A percentile compares a stretch with the other conserved stretches of the same genome.
Evolutionary conservation across 2,797 vertebrate species (phyloP).

Genomic region (Pampus argenteus): DNA sequence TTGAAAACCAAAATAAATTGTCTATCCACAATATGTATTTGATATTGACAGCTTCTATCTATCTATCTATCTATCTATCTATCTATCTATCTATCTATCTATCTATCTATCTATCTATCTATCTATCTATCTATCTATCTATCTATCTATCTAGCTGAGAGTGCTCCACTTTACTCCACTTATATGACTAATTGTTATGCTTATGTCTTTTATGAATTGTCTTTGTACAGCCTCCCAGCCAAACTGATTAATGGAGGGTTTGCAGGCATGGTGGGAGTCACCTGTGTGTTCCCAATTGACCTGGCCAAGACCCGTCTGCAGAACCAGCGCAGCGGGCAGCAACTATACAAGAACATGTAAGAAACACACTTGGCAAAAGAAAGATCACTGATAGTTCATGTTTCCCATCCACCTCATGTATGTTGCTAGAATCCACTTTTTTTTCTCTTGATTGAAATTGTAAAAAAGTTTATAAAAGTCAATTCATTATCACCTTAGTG

Average conservation of each 20-base stretch:
- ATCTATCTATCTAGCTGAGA: too few relatives aligned
- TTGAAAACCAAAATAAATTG: not conserved
- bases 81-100: too few relatives aligned
- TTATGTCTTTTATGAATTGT: conserved; percentile 13
- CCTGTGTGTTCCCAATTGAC: conserved; percentile 91
- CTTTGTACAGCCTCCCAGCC: conserved; percentile 84
- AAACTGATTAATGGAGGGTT: conserved; percentile 91
- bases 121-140: too few relatives aligned
- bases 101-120: too few relatives aligned
- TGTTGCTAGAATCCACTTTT: not conserved
- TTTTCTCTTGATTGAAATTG: not conserved
- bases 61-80: too few relatives aligned
- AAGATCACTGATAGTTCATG: not conserved
- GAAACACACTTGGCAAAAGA: conserved; percentile 15
- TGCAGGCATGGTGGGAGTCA: conserved; percentile 90
- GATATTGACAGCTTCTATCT: too few relatives aligned
- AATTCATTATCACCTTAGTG: not conserved
- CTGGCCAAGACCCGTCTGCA: conserved; percentile 90
- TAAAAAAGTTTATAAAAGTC: not conserved
- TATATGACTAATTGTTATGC: not conserved
- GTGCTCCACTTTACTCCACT: not conserved
- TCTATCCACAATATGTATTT: not conserved
- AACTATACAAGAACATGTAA: conserved; percentile 89
- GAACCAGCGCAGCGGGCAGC: conserved; percentile 88
- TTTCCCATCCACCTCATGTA: not conserved